Conservation (phyloP, 2,113 vertebrate species). For the Zingel zingel region DNA sequence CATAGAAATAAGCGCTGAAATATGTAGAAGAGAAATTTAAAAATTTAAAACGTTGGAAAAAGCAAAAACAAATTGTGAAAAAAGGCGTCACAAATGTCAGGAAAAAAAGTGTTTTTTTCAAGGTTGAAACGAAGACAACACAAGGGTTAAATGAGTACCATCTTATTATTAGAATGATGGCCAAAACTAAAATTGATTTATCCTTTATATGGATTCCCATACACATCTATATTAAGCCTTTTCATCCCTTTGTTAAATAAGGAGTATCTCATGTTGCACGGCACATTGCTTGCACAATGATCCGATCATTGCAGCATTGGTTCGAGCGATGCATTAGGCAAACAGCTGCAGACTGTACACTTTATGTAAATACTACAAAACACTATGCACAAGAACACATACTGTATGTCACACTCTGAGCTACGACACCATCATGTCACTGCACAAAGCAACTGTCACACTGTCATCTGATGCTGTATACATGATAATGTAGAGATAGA, state of each 20-base stretch:
- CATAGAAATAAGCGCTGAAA: too few relatives aligned
- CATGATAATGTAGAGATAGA: constrained; percentile 12
- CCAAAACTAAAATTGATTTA: not conserved
- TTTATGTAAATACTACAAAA: not conserved
- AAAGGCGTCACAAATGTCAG: too few relatives aligned
- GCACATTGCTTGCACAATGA: not conserved
- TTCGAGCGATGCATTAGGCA: not conserved
- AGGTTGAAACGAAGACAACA: too few relatives aligned
- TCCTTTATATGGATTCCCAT: not conserved
- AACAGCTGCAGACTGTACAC: not conserved
- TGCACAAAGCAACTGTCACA: constrained; percentile 44
- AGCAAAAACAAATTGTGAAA: too few relatives aligned
- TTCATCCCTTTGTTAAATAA: not conserved
- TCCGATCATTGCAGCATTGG: not conserved
- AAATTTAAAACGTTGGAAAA: too few relatives aligned
- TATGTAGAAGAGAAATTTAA: too few relatives aligned
- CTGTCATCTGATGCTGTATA: not conserved
- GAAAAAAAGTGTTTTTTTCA: too few relatives aligned
- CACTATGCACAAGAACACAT: constrained; percentile 18
- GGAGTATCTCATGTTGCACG: not conserved
- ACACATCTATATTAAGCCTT: not conserved
- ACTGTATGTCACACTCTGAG: not conserved
- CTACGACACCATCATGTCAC: constrained; percentile 40
- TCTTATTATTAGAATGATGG: too few relatives aligned
- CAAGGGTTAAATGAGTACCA: too few relatives aligned